These are phyloP conservation scores for Xylota sylvarum DNA, from an alignment of 2,888 invertebrate genomes.

Conservation along the genomic window DNA sequence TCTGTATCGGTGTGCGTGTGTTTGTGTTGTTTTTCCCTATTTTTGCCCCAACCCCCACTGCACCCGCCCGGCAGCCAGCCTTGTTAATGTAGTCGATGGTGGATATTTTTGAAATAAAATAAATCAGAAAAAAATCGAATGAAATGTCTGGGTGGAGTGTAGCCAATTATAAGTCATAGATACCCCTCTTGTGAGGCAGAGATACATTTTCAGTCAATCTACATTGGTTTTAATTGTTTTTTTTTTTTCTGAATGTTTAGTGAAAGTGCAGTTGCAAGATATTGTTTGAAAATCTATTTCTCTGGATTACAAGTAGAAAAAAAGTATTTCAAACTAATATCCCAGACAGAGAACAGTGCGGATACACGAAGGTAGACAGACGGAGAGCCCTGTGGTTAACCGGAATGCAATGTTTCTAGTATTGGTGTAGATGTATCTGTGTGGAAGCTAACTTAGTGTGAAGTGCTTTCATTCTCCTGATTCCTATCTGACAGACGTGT, in stretches of 20 bases:
- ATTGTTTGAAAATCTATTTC: not conserved
- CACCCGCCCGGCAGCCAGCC: not conserved
- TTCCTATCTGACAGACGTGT: constrained; percentile 34
- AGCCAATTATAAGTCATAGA: constrained; percentile 15
- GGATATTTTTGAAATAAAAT: constrained; percentile 29
- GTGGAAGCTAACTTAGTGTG: constrained; percentile 20
- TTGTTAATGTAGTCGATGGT: constrained; percentile 18
- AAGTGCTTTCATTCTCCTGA: constrained; percentile 3
- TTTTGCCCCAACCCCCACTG: not conserved
- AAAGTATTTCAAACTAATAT: constrained; percentile 24
- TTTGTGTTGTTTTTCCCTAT: constrained; percentile 3
- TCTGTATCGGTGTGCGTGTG: constrained; percentile 27
- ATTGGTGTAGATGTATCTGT: constrained; percentile 25
- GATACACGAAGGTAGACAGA: constrained; percentile 25
- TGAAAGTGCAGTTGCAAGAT: constrained; percentile 18
- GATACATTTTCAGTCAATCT: constrained; percentile 10
- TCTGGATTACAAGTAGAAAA: not conserved
- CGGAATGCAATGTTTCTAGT: constrained; percentile 30
- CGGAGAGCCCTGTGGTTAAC: constrained; percentile 31
- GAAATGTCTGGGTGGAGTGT: constrained; percentile 20
- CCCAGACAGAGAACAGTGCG: not conserved
- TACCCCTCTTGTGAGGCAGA: not conserved
- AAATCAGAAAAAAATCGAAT: constrained; percentile 16
- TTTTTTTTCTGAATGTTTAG: constrained; percentile 14
- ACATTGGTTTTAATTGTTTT: not conserved